These are phyloP conservation scores for Istiophorus platypterus DNA, from an alignment of 2,113 vertebrate genomes.

Conservation along the genomic window DNA sequence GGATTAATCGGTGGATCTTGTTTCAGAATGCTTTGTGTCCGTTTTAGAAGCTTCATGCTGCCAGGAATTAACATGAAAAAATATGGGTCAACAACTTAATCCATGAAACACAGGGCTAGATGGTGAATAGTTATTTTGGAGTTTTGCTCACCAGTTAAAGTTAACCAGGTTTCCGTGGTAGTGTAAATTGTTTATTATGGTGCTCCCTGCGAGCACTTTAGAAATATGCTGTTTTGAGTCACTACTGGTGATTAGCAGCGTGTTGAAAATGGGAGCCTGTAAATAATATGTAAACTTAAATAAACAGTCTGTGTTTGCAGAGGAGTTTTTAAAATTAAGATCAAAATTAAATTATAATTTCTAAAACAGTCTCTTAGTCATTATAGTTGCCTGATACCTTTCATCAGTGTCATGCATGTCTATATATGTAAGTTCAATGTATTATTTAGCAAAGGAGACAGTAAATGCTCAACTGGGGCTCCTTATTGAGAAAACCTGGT, in stretches of 20 bases:
- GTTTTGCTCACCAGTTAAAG: neutral
- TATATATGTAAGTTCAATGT: neutral
- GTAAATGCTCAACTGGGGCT: neutral
- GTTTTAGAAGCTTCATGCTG: slow-evolving; percentile 16
- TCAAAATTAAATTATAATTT: neutral
- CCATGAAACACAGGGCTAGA: neutral
- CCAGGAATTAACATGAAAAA: slow-evolving; percentile 7
- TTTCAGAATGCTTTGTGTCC: slow-evolving; percentile 37
- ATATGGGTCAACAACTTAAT: neutral
- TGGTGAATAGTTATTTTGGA: slow-evolving; percentile 1
- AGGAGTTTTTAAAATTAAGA: neutral
- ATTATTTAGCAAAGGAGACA: neutral
- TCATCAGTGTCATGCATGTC: neutral
- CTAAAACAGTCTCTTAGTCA: neutral
- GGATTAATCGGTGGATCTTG: slow-evolving; percentile 43
- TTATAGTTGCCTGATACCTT: neutral
- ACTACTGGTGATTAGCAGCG: neutral
- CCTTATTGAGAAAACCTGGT: neutral
- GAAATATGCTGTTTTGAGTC: neutral
- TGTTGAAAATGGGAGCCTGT: neutral
- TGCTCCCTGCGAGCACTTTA: neutral
- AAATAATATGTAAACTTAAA: neutral
- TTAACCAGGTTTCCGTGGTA: neutral
- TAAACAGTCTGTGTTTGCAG: neutral
- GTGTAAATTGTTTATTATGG: neutral